phyloP scores from a whole-genome alignment of 2,797 vertebrate species.

The Micrastur ruficollis region DNA sequence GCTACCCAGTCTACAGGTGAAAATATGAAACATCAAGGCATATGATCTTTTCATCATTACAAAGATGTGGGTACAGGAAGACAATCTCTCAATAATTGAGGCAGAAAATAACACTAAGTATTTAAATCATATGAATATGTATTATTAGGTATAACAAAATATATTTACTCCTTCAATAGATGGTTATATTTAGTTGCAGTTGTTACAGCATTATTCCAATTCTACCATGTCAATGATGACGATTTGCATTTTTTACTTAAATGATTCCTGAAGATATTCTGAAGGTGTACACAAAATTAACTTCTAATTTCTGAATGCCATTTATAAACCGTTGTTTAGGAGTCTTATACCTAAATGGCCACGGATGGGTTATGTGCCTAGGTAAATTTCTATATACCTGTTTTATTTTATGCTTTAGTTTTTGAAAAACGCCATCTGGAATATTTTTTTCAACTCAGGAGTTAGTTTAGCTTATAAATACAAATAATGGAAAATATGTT shows the following conservation, averaged over 20 bases:
- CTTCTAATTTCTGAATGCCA: not conserved
- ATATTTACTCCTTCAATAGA: not conserved
- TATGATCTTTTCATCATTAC: not conserved
- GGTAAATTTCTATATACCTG: not conserved
- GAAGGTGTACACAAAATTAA: not conserved
- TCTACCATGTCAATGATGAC: not conserved
- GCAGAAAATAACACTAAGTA: not conserved
- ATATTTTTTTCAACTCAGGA: not conserved
- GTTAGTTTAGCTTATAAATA: not conserved
- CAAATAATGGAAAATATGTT: not conserved
- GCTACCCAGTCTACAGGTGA: not conserved
- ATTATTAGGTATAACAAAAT: constrained; percentile 2
- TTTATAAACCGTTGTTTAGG: not conserved
- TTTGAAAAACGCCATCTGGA: not conserved
- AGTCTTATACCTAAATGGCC: not conserved
- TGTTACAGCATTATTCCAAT: not conserved
- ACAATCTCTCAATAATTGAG: not conserved
- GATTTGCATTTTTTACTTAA: constrained; percentile 29
- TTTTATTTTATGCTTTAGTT: not conserved
- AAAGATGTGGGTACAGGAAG: not conserved
- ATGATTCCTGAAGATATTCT: not conserved
- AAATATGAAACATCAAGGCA: not conserved
- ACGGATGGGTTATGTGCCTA: not conserved
- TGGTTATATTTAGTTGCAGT: constrained; percentile 1
- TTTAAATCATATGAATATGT: constrained; percentile 5